Base-by-base conservation (phyloP, 23 tunicate genomes). In the Aplidium turbinatum region DNA sequence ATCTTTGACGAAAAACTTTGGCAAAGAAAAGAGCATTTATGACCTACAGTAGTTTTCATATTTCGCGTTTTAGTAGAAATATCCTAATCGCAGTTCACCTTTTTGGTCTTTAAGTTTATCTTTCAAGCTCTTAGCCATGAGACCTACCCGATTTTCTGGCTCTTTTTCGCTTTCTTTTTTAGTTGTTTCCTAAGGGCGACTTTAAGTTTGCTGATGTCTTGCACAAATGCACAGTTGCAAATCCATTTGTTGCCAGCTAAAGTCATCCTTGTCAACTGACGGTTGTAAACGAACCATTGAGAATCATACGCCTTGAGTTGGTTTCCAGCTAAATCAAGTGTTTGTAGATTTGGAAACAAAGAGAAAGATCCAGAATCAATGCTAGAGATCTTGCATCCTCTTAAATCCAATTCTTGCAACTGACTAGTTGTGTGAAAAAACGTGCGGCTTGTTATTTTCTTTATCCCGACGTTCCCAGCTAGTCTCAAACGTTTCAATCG, bases 311-410 rank as follows among this genome's bases (percentile, higher is more conserved):
- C 20, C 1, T 24, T 28, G 34, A 85, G 21, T 28, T 69, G 36
- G 48, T 85, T 85, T 0, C 78, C 35, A 2, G 64, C 32, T 28
- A 85, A 46, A 31, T 85, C 83, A 27, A 85, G 45, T 27, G 19
- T 29, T 21, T 61, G 72, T 33, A 85, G 71, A 28, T 63, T 51
- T 0, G 57, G 40, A 40, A 85, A 70, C 47, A 70, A 76, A 7
- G 81, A 65, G 50, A 85, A 85, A 9, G 91, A 83, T 48, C 63
- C 57, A 1, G 62, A 42, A 27, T 68, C 77, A 1, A 85, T 68
- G 27, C 21, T 38, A 20, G 3, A 9, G 23, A 85, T 60, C 26
- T 65, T 73, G 16, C 78, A 66, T 21, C 33, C 47, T 24, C 91
- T 29, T 66, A 68, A 57, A 20, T 76, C 77, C 3, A 85, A 51